Evolutionary conservation across 2,888 invertebrate species (phyloP).

Genomic region (Hyposoter dolosus): DNA sequence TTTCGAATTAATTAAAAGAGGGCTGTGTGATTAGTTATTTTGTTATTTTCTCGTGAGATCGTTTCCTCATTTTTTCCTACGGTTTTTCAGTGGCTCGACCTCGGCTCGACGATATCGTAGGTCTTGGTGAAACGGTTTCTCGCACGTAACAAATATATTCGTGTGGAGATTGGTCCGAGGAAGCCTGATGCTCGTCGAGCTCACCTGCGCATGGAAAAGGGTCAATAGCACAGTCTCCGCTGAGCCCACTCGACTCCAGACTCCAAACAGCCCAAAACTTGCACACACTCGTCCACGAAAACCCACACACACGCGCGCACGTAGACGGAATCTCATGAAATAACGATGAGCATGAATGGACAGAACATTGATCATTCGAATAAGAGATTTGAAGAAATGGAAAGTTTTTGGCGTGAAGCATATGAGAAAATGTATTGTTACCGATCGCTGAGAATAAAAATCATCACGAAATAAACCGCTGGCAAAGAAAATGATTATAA

Average conservation of each 20-base stretch:
- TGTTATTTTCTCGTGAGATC: not conserved
- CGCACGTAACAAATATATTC: slow-evolving; percentile 52
- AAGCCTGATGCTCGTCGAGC: slow-evolving; percentile 73
- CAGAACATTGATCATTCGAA: not conserved
- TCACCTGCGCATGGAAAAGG: slow-evolving; percentile 81
- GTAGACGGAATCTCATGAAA: not conserved
- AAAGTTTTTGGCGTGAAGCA: not conserved
- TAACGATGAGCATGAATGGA: not conserved
- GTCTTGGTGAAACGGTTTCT: slow-evolving; percentile 26
- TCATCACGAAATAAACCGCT: not conserved
- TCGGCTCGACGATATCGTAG: not conserved
- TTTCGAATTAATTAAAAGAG: not conserved
- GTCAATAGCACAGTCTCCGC: slow-evolving; percentile 78
- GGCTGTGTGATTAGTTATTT: not conserved
- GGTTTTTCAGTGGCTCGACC: not conserved
- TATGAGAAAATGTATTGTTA: not conserved
- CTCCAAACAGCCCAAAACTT: slow-evolving; percentile 70
- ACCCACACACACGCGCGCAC: slow-evolving; percentile 67
- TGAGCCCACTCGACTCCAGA: slow-evolving; percentile 35
- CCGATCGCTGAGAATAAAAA: not conserved
- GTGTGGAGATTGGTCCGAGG: slow-evolving; percentile 74
- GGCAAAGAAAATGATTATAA: not conserved
- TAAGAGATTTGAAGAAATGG: not conserved
- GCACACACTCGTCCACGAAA: slow-evolving; percentile 74
- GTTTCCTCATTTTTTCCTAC: not conserved